Percentiles rank a stretch among this genome's conserved stretches.
Conservation (phyloP, 2,797 vertebrate genomes). For the Pseudomugil gertrudae region DNA sequence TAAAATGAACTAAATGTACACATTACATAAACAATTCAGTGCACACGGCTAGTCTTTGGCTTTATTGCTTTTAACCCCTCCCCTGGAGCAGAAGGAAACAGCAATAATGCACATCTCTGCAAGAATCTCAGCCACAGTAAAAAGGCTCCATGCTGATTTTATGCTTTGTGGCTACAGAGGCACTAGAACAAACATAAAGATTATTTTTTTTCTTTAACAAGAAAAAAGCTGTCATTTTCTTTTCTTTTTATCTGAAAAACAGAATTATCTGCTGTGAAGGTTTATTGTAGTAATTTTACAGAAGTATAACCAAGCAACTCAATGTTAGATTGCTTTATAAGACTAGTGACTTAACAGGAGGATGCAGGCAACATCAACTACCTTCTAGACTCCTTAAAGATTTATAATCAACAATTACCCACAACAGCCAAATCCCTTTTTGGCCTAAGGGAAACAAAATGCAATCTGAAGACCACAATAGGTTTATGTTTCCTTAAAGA, state of each 20-base stretch:
- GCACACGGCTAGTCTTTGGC: conserved; percentile 3
- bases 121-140: conserved; percentile 22
- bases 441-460: conserved; percentile 11
- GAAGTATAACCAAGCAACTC: conserved; percentile 36
- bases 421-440: conserved; percentile 29
- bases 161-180: conserved; percentile 14
- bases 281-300: conserved; percentile 46
- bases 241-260: conserved; percentile 10
- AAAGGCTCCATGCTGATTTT: conserved; percentile 7
- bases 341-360: conserved; percentile 39
- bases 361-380: conserved; percentile 48
- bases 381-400: conserved; percentile 46
- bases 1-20: conserved; percentile 13
- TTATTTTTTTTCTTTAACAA: conserved; percentile 5
- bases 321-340: conserved; percentile 39
- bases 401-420: conserved; percentile 44
- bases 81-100: conserved; percentile 8
- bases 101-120: conserved; percentile 29
- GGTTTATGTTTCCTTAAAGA: neutral
- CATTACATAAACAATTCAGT: conserved; percentile 14
- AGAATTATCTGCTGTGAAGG: conserved; percentile 28
- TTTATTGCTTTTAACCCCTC: conserved; percentile 39
- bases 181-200: conserved; percentile 9
- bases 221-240: neutral
- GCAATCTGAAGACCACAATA: conserved; percentile 7